Evolutionary conservation across 1,140 invertebrate species (phyloP), one percentile per base, ranked within the genome.

Genomic region (Melipona quadrifasciata): DNA sequence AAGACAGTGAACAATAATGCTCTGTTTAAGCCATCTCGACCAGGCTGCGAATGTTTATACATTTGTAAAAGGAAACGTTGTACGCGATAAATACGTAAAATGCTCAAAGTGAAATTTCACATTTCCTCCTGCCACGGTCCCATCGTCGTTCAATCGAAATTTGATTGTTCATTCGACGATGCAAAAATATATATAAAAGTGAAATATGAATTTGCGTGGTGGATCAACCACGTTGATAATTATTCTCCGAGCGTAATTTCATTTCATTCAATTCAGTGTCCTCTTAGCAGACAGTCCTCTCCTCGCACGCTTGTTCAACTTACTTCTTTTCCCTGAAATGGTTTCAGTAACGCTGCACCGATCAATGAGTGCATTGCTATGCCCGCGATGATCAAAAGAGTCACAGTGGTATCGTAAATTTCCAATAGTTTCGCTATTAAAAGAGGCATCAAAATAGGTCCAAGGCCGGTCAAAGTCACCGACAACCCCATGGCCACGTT

Each of bases 361-460:
- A 96, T 93, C 11, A 97, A 89, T 0, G 95, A 95, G 88, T 97
- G 95, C 0, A 96, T 92, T 67, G 96, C 96, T 55, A 97, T 93
- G 24, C 95, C 96, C 12, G 96, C 95, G 0, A 97, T 90, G 19
- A 97, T 93, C 84, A 95, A 92, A 91, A 96, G 96, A 34, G 95
- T 91, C 17, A 95, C 95, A 0, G 95, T 87, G 80, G 96, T 96
- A n/a, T 95, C 79, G 55, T 88, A 88, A 68, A 67, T 73, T n/a
- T 87, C 82, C 10, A 91, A 72, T 55, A 88, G 64, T 64, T 79
- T 55, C 2, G 77, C 84, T 51, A 97, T 96, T 53, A 97, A 91
- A 82, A 96, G 96, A 0, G 97, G 97, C 95, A 97, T 96, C 11
- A 97, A 86, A 87, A 97, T 97, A 87, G 97, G 97, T 12, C 97